Conservation (phyloP, 2,797 vertebrate genomes). For the Oophaga sylvatica region DNA sequence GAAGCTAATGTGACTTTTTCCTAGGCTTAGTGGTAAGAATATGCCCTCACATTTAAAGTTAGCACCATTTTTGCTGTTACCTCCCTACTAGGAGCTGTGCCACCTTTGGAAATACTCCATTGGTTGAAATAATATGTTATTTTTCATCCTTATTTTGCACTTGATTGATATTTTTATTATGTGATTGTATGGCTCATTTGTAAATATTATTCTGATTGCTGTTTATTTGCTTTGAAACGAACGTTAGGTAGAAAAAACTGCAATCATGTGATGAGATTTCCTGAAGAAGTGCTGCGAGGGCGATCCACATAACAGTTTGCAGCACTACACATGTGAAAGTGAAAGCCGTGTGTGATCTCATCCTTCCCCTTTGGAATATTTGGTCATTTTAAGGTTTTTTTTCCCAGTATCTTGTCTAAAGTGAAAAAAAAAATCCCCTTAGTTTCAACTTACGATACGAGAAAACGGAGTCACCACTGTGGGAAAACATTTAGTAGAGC, state of each 20-base stretch:
- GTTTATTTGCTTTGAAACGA: neutral
- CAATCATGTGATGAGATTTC: neutral
- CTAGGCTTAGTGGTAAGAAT: neutral
- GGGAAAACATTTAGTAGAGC: neutral
- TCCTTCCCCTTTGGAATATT: constrained; percentile 12
- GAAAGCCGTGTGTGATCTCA: neutral
- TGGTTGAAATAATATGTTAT: neutral
- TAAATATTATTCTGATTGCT: neutral
- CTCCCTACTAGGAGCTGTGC: neutral
- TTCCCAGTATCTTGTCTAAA: neutral
- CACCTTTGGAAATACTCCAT: neutral
- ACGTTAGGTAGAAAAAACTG: neutral
- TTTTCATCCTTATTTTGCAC: neutral
- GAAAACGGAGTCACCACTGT: neutral
- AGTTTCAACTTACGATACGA: constrained; percentile 22
- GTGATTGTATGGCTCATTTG: neutral
- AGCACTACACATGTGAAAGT: constrained; percentile 4
- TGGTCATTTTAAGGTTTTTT: constrained; percentile 41
- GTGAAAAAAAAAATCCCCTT: neutral
- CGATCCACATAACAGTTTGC: neutral
- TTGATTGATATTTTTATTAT: neutral
- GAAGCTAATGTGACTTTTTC: neutral
- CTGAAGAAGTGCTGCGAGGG: neutral
- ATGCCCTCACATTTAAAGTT: neutral
- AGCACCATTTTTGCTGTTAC: neutral